Conservation (phyloP, 2,113 vertebrate genomes). For the Accipiter virgatus region DNA sequence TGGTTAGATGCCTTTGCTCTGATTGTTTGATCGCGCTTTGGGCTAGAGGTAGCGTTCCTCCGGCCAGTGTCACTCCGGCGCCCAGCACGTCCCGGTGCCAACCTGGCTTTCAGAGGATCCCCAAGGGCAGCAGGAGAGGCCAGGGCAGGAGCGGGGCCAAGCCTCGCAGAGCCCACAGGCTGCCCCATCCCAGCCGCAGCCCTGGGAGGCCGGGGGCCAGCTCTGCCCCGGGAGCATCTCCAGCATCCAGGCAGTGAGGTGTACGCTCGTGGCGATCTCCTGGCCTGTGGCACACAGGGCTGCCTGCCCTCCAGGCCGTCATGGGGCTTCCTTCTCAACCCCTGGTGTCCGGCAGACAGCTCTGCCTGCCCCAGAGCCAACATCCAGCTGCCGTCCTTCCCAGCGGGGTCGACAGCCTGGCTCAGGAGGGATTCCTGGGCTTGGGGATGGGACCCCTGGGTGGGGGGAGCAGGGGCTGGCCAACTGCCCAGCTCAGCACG, state of each 20-base stretch:
- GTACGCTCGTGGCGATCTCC: accelerated
- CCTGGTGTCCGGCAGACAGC: background rate
- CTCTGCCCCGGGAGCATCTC: background rate
- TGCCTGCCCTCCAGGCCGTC: background rate
- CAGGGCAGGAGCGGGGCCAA: background rate
- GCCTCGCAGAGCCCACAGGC: background rate
- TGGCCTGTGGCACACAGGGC: accelerated
- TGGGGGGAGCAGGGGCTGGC: background rate
- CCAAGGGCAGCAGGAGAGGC: background rate
- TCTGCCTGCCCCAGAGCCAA: background rate
- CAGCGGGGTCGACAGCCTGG: background rate
- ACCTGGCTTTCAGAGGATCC: background rate
- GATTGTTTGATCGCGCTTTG: conserved; percentile 65
- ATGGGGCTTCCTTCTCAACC: background rate
- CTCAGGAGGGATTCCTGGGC: background rate
- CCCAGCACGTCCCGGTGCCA: background rate
- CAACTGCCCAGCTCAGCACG: conserved; percentile 30
- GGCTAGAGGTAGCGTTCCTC: conserved; percentile 70
- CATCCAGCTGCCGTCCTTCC: background rate
- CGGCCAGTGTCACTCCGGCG: conserved; percentile 7
- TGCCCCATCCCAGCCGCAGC: background rate
- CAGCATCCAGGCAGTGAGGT: background rate
- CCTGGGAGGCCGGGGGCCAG: accelerated
- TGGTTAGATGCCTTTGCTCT: conserved; percentile 74
- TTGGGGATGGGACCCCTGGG: background rate